Base-by-base conservation (phyloP, 2,113 vertebrate genomes). In the Grus americana region DNA sequence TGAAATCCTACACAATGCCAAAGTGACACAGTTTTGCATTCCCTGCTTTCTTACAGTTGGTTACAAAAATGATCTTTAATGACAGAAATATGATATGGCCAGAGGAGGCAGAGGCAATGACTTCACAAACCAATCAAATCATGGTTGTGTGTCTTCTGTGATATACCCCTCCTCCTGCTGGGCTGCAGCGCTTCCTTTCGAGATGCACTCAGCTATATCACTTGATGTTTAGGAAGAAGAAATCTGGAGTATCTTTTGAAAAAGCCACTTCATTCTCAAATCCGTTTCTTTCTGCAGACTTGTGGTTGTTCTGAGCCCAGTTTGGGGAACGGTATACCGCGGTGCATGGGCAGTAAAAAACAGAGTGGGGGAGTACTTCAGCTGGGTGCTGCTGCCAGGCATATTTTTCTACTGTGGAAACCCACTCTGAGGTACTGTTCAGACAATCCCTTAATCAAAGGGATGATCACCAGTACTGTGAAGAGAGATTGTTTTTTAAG, bases 171-270 rank as follows among this genome's bases (percentile, higher is more conserved):
- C 49, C 49, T 96, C 67, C 70, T 83, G 49, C 40, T 82, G 49
- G 10, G 79, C 54, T 86, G 79, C 66, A 85, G 2, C 2, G 4
- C 12, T 75, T 65, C 26, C 49, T 86, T 88, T 44, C 0, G 1
- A 67, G 61, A 52, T 46, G 46, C 36, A 30, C 15, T 72, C 0
- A 0, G 16, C 11, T 38, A 0, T 34, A 78, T 70, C 19, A n/a
- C 46, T 20, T 57, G 15, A 15, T 29, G 6, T 49, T 80, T 74
- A 78, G 46, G 55, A 54, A 67, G 58, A 90, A 79, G 20, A 32
- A 93, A 40, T 23, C 47, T 18, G 27, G 49, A 23, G 17, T 65
- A 24, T 24, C 30, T 72, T 88, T 61, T 49, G 21, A 57, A 79
- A 85, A 86, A 49, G 14, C 16, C 10, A 5, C 20, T 20, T 91